Evolutionary conservation across 2,113 vertebrate genomes (phyloP), one percentile per base, ranked within the genome.

Genomic region (Brachyhypopomus gauderio): DNA sequence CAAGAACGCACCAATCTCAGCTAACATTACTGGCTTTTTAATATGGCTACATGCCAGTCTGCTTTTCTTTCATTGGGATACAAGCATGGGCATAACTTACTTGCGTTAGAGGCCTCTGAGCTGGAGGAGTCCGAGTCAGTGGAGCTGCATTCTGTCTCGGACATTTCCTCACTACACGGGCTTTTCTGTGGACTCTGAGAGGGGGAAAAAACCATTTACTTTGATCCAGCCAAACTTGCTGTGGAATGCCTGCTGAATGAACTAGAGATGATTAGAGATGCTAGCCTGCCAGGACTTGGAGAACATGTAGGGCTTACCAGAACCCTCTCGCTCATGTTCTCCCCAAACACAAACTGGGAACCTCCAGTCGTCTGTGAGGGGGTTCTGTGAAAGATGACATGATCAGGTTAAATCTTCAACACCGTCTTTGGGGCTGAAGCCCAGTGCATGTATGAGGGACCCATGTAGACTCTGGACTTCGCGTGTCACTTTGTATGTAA

Each of bases 271-370:
- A 20, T 19, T 63, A 41, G 23, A 25, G 66, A 67, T 27, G 64
- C 5, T 56, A 66, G 16, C n/a, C 22, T n/a, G 41, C 19, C n/a
- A 36, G 5, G 25, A 70, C 17, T 52, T 25, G 56, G 36, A 66
- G n/a, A 14, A 25, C 8, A 30, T 56, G 27, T 36, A 30, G 5
- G 25, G 70, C 92, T 89, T 87, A 95, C 94, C 93, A 95, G 89
- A 88, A 95, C 94, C 91, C 95, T 93, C 72, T 93, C 94, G 23
- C 92, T 85, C 94, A 96, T 96, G 71, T 95, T 95, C 91, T 95
- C 94, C 87, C 95, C 95, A 89, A 96, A 96, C 58, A 96, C 88
- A 70, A 95, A 96, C 75, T 90, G 88, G 84, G 87, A 78, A 64
- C 58, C 87, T 72, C 74, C 84, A 66, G 64, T 48, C 8, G 38